Conservation (phyloP, 2,797 vertebrate genomes). For the Jordanella pulchra region DNA sequence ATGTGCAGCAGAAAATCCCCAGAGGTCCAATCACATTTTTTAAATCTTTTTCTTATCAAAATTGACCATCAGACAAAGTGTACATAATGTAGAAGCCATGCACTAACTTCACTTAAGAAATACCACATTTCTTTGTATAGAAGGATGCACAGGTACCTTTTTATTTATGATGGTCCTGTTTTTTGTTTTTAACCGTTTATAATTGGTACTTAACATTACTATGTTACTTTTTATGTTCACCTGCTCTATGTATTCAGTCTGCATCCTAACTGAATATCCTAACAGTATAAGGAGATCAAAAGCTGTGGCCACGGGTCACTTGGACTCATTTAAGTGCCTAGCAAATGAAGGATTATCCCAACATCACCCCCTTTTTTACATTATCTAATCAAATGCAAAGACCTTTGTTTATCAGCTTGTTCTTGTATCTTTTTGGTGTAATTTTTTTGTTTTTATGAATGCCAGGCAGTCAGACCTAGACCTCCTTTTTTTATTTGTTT, state of each 20-base stretch:
- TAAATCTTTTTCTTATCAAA: slow-evolving; percentile 47
- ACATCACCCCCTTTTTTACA: slow-evolving; percentile 63
- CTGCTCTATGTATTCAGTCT: slow-evolving; percentile 58
- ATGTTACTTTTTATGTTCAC: slow-evolving; percentile 50
- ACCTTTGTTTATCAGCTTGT: slow-evolving; percentile 78
- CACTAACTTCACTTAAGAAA: slow-evolving; percentile 79
- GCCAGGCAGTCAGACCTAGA: slow-evolving; percentile 73
- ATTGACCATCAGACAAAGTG: slow-evolving; percentile 61
- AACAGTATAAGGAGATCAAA: slow-evolving; percentile 62
- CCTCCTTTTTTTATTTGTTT: slow-evolving; percentile 50
- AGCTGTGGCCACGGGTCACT: slow-evolving; percentile 63
- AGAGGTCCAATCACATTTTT: slow-evolving; percentile 61
- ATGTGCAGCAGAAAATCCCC: slow-evolving; percentile 49
- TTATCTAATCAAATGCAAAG: slow-evolving; percentile 78
- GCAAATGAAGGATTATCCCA: slow-evolving; percentile 91
- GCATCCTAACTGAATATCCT: slow-evolving; percentile 42
- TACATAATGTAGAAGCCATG: slow-evolving; percentile 81
- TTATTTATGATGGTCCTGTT: slow-evolving; percentile 80
- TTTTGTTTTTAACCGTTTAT: slow-evolving; percentile 49
- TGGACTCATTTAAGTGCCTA: slow-evolving; percentile 88
- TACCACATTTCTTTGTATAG: slow-evolving; percentile 68
- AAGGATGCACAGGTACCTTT: slow-evolving; percentile 79
- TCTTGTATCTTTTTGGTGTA: slow-evolving; percentile 79
- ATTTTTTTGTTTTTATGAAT: slow-evolving; percentile 71
- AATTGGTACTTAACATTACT: slow-evolving; percentile 64